Percentiles rank a stretch among this genome's conserved stretches.
phyloP scores from a whole-genome alignment of 2,113 vertebrate species.

The Paraplagusia blochii region DNA sequence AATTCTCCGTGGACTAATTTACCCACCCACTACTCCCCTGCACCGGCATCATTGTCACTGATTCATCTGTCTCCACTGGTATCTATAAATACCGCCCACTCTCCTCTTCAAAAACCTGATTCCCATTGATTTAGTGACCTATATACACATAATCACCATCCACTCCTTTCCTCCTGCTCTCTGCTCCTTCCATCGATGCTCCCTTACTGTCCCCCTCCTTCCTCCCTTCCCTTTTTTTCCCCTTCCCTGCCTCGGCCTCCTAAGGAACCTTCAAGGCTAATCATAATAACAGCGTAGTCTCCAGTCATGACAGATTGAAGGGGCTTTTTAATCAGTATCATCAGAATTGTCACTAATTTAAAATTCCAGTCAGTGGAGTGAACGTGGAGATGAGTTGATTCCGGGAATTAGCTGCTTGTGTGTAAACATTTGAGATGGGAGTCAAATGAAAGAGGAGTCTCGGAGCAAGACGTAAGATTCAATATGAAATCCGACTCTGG shows the following conservation, averaged over 20 bases:
- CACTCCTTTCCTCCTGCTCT: conserved; percentile 42
- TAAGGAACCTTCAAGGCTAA: conserved; percentile 60
- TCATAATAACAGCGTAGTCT: conserved; percentile 64
- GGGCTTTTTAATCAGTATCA: conserved; percentile 35
- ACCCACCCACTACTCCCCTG: conserved; percentile 35
- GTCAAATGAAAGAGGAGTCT: conserved; percentile 49
- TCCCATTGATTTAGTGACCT: conserved; percentile 81
- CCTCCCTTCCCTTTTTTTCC: conserved; percentile 30
- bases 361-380: conserved; percentile 51
- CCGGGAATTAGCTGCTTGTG: conserved; percentile 44
- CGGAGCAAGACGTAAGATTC: conserved; percentile 39
- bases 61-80: conserved; percentile 64
- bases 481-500: conserved; percentile 64
- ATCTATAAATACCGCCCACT: conserved; percentile 74
- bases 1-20: conserved; percentile 58
- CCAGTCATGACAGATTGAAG: conserved; percentile 55
- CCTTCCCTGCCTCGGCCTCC: conserved; percentile 41
- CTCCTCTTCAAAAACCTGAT: conserved; percentile 76
- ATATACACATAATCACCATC: conserved; percentile 72
- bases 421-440: conserved; percentile 62
- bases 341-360: conserved; percentile 43
- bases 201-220: conserved; percentile 48
- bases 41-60: conserved; percentile 60
- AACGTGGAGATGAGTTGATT: conserved; percentile 48
- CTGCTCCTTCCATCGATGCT: conserved; percentile 47